Evolutionary conservation across 23 tunicate species (phyloP).

Genomic region (Halocynthia roretzi): DNA sequence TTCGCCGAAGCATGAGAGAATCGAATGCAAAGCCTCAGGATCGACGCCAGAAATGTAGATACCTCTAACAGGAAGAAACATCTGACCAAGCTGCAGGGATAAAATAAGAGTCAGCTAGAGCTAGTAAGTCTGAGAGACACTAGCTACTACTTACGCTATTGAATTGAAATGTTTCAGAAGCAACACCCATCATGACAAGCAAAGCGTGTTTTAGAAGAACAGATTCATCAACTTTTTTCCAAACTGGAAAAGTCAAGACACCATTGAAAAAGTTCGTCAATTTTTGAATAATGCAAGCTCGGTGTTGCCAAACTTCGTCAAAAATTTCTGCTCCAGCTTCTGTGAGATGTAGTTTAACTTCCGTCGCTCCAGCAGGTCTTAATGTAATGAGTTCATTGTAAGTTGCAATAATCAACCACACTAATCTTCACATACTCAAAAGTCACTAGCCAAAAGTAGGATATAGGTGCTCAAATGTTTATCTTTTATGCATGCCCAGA

Average conservation of each 20-base stretch:
- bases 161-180: conserved; percentile 61
- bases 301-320: conserved; percentile 61
- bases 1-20: conserved; percentile 45
- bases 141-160: conserved; percentile 33
- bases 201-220: conserved; percentile 25
- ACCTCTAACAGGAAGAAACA: conserved; percentile 43
- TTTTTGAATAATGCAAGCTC: conserved; percentile 13
- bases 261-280: conserved; percentile 19
- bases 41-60: conserved; percentile 53
- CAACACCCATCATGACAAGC: conserved; percentile 66
- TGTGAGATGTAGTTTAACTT: conserved; percentile 35
- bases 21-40: conserved; percentile 12
- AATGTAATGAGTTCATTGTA: neutral
- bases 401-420: neutral
- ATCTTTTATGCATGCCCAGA: no score
- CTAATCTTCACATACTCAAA: neutral
- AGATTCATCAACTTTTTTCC: conserved; percentile 30
- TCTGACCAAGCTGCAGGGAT: conserved; percentile 49
- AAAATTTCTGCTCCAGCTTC: conserved; percentile 62
- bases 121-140: neutral
- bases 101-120: neutral
- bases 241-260: neutral
- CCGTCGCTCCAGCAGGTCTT: conserved; percentile 39
- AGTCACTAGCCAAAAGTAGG: neutral
- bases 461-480: neutral